Base-by-base conservation (phyloP, 2,888 invertebrate genomes). In the Noctua fimbriata region DNA sequence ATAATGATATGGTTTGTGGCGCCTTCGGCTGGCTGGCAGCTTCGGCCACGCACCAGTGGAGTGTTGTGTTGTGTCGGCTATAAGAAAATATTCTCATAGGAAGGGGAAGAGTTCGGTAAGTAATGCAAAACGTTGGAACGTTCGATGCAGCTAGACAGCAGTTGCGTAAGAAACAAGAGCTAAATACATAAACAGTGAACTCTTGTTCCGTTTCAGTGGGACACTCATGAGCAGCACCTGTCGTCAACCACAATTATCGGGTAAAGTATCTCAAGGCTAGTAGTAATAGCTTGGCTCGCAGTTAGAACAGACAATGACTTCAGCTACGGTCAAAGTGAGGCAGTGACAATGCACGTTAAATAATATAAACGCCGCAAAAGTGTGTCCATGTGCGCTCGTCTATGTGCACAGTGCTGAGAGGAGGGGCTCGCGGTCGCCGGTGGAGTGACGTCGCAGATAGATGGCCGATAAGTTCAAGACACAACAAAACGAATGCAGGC, bases 381-480 rank as follows among this genome's bases (percentile, higher is more conserved):
- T 28, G 55, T 47, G 58, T 18, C 10, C 12, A 18, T 12, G 66
- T 47, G 52, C 41, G n/a, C 10, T 70, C 65, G 36, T 44, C 41
- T 58, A 66, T 10, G 32, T 32, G 32, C 16, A n/a, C n/a, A 69
- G 60, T 28, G 28, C 60, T 47, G 18, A 12, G 28, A 5, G 16
- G 9, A 21, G 28, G 60, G 16, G 12, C 2, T 24, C 10, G 24
- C 16, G 18, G 32, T n/a, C 18, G 28, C 63, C 44, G 65, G 24
- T 55, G 44, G 28, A n/a, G 2, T 52, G 63, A 66, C 69, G 69
- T 66, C 41, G 49, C 16, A 32, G 49, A 77, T 71, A 69, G 6
- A 41, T 28, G 41, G n/a, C 69, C 58, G 79, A 84, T 79, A 69
- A 73, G 65, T 84, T 36, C 21, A 73, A 52, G 18, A 55, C 10